Evolutionary conservation across 1,140 invertebrate genomes (phyloP).

Genomic region (Episyrphus balteatus): DNA sequence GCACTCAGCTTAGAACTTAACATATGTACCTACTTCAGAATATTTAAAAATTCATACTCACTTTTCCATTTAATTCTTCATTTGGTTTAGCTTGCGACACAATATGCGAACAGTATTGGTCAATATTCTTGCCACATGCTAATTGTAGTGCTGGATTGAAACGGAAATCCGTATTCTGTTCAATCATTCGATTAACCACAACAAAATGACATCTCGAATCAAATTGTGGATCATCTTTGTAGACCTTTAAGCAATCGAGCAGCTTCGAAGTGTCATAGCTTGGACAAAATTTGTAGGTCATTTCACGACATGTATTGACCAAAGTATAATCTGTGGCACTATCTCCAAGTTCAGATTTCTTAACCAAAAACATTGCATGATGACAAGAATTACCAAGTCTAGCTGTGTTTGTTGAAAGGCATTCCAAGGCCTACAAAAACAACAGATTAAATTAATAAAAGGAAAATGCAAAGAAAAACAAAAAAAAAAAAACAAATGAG

Average conservation of each 20-base stretch:
- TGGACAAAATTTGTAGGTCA: constrained; percentile 71
- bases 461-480: constrained; percentile 5
- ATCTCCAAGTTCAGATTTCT: constrained; percentile 74
- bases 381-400: constrained; percentile 60
- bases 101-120: constrained; percentile 51
- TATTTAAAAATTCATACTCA: constrained; percentile 10
- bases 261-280: constrained; percentile 55
- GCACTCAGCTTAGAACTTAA: no score
- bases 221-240: constrained; percentile 71
- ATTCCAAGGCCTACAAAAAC: constrained; percentile 88
- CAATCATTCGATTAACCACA: constrained; percentile 79
- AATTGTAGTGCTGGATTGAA: constrained; percentile 80
- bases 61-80: constrained; percentile 51
- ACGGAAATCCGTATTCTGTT: constrained; percentile 84
- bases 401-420: constrained; percentile 62
- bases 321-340: constrained; percentile 78
- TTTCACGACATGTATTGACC: constrained; percentile 67
- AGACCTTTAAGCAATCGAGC: constrained; percentile 59
- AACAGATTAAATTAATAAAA: constrained; percentile 18
- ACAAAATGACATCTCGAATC: constrained; percentile 77
- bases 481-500: neutral
- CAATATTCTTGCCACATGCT: constrained; percentile 62
- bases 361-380: constrained; percentile 68
- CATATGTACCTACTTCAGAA: no score
- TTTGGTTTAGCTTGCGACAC: constrained; percentile 37